A percentile compares a stretch with the other conserved stretches of the same genome.
These are phyloP conservation scores for Zoanthus solanderi DNA, from an alignment of 92 coral and sea anemone genomes.

Conservation along the genomic window DNA sequence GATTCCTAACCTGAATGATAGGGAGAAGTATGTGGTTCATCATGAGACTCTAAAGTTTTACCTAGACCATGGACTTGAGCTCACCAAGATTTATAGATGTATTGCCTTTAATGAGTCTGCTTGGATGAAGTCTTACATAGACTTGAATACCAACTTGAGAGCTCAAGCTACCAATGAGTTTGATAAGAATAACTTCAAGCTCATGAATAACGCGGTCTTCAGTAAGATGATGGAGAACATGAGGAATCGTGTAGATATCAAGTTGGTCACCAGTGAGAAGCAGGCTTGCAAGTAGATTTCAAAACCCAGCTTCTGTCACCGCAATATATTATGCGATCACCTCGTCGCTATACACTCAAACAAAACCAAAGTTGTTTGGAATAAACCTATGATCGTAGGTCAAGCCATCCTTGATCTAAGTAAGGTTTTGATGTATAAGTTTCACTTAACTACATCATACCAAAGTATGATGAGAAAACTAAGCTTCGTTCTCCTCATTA, in stretches of 20 bases:
- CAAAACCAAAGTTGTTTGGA: too few relatives aligned
- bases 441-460: neutral
- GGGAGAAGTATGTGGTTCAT: neutral
- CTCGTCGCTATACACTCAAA: neutral
- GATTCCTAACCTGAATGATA: neutral
- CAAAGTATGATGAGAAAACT: neutral
- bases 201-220: neutral
- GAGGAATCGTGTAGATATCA: neutral
- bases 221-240: neutral
- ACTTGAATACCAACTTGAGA: neutral
- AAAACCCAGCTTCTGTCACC: neutral
- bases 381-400: neutral
- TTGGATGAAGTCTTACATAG: neutral
- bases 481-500: neutral
- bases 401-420: neutral
- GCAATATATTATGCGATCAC: neutral
- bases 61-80: neutral
- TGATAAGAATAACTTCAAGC: neutral
- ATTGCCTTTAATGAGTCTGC: neutral
- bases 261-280: neutral
- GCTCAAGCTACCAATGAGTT: neutral
- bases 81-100: neutral
- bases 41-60: neutral
- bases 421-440: too few relatives aligned
- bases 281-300: neutral